Evolutionary conservation across 2,797 vertebrate genomes (phyloP).

Genomic region (Lepus oiostolus): DNA sequence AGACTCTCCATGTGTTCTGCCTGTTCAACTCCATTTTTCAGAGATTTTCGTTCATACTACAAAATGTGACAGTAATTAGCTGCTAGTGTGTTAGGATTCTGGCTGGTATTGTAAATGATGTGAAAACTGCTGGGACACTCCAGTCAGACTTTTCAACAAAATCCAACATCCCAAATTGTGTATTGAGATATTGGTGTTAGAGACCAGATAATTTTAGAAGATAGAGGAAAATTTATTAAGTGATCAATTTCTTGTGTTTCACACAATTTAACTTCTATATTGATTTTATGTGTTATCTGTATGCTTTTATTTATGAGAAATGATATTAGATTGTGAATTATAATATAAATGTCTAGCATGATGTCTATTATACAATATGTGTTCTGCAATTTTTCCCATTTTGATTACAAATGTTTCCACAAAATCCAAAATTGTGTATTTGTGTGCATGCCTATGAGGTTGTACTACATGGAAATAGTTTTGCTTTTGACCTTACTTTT

Average conservation of each 20-base stretch:
- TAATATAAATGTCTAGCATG: neutral
- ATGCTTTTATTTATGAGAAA: neutral
- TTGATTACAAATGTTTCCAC: neutral
- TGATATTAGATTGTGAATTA: neutral
- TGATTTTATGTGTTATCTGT: neutral
- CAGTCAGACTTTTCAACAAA: neutral
- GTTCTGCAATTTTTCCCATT: neutral
- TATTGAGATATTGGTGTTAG: neutral
- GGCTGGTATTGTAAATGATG: neutral
- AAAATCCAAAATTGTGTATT: neutral
- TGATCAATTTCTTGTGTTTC: neutral
- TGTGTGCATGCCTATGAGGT: neutral
- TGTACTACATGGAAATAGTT: neutral
- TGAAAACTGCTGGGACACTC: neutral
- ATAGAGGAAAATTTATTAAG: neutral
- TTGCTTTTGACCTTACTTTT: neutral
- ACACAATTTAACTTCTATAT: neutral
- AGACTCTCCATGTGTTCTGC: slow-evolving; percentile 2
- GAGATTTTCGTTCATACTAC: neutral
- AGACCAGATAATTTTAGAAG: neutral
- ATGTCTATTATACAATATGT: neutral
- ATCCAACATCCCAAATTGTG: neutral
- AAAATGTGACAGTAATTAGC: neutral
- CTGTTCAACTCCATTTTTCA: slow-evolving; percentile 39
- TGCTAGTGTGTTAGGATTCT: neutral